A percentile compares a stretch with the other conserved stretches of the same genome.
These are phyloP conservation scores for Solenopsis invicta DNA, from an alignment of 1,140 invertebrate species.

Conservation along the genomic window DNA sequence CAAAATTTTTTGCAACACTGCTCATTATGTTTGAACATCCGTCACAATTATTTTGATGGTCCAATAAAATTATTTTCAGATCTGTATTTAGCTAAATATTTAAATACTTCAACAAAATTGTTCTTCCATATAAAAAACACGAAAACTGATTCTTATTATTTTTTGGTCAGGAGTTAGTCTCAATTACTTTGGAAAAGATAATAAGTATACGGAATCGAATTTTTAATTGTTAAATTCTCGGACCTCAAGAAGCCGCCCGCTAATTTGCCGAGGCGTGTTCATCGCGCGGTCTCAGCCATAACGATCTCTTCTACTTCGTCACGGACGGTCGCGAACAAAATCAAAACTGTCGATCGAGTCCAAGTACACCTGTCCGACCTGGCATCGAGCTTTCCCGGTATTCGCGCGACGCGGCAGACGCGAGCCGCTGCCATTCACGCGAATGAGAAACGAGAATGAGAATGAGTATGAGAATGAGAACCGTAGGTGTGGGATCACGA, in stretches of 20 bases:
- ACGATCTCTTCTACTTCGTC: not conserved
- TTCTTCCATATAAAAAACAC: no score
- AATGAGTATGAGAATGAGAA: slow-evolving; percentile 62
- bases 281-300: not conserved
- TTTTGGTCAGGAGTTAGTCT: no score
- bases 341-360: slow-evolving; percentile 36
- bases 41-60: no score
- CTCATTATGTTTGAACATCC: no score
- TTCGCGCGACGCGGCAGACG: slow-evolving; percentile 22
- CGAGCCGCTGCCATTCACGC: slow-evolving; percentile 43
- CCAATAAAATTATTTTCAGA: no score
- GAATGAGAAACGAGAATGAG: slow-evolving; percentile 59
- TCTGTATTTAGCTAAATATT: no score
- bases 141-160: no score
- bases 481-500: slow-evolving; percentile 52
- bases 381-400: slow-evolving; percentile 49
- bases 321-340: no score
- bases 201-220: not conserved
- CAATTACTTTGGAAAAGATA: not conserved
- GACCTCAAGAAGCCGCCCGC: no score
- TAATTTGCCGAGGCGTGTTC: not conserved
- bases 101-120: no score
- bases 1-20: no score
- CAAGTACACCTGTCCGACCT: slow-evolving; percentile 21
- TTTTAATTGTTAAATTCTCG: no score